Conservation (phyloP, 2,888 invertebrate species). For the Ennomos fuscantarius region DNA sequence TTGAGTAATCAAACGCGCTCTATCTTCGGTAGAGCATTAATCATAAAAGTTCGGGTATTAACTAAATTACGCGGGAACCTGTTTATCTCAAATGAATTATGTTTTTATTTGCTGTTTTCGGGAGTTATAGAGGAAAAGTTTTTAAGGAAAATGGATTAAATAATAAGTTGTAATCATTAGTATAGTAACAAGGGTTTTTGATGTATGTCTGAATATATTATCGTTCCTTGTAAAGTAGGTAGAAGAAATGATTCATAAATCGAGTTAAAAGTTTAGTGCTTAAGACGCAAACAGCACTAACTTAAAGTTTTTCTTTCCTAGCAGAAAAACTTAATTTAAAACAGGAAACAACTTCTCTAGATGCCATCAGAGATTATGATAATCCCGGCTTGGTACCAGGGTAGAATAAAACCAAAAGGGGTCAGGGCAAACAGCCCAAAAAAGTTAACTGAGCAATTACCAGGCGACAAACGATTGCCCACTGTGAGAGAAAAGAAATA, state of each 20-base stretch:
- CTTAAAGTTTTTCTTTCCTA: neutral
- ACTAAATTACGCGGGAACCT: conserved; percentile 29
- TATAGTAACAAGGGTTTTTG: too few relatives aligned
- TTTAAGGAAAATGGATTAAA: neutral
- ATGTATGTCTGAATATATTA: too few relatives aligned
- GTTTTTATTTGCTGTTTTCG: conserved; percentile 14
- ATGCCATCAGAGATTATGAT: conserved; percentile 24
- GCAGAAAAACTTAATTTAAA: conserved; percentile 2
- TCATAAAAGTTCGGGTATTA: conserved; percentile 34
- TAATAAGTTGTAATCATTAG: neutral
- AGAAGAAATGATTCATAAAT: too few relatives aligned
- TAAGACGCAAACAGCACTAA: too few relatives aligned
- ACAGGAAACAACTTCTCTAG: conserved; percentile 7
- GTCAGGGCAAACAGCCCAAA: conserved; percentile 56
- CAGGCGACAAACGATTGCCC: conserved; percentile 52
- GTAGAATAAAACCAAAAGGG: conserved; percentile 52
- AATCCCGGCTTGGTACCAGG: conserved; percentile 25
- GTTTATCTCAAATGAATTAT: conserved; percentile 28
- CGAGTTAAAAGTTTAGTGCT: too few relatives aligned
- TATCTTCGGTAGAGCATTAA: conserved; percentile 20
- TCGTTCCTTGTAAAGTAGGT: too few relatives aligned
- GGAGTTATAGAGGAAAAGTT: conserved; percentile 17
- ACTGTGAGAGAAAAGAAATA: conserved; percentile 53
- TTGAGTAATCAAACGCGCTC: too few relatives aligned
- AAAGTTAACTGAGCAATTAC: conserved; percentile 69